These are phyloP conservation scores for Gallinago undulata DNA, from an alignment of 2,113 vertebrate genomes.

Conservation along the genomic window DNA sequence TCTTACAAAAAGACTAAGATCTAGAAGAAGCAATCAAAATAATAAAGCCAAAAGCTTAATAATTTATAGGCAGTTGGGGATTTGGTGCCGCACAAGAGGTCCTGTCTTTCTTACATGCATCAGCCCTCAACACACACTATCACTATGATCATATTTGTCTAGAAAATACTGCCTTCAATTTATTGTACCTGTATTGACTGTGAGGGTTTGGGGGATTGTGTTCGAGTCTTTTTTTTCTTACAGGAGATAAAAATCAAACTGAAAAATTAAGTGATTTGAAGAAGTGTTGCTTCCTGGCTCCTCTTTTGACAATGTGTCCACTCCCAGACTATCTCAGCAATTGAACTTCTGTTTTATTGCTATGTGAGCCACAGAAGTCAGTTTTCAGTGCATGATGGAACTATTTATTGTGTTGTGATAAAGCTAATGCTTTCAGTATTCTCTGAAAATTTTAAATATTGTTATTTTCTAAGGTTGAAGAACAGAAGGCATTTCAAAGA, in stretches of 20 bases:
- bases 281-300: neutral
- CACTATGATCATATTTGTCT: neutral
- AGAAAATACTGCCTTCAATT: neutral
- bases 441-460: neutral
- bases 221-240: neutral
- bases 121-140: neutral
- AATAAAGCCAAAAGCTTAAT: neutral
- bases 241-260: neutral
- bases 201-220: neutral
- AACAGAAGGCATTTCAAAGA: neutral
- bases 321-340: neutral
- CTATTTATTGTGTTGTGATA: neutral
- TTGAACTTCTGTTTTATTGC: neutral
- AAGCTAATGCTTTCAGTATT: neutral
- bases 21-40: neutral
- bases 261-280: neutral
- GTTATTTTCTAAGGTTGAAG: neutral
- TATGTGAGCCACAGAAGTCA: neutral
- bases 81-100: neutral
- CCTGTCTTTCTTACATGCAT: neutral
- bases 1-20: neutral
- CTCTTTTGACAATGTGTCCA: neutral
- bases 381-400: neutral
- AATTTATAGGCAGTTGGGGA: neutral
- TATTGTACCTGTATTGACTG: neutral